Conservation (phyloP, 2,888 invertebrate species). For the Meta bourneti region DNA sequence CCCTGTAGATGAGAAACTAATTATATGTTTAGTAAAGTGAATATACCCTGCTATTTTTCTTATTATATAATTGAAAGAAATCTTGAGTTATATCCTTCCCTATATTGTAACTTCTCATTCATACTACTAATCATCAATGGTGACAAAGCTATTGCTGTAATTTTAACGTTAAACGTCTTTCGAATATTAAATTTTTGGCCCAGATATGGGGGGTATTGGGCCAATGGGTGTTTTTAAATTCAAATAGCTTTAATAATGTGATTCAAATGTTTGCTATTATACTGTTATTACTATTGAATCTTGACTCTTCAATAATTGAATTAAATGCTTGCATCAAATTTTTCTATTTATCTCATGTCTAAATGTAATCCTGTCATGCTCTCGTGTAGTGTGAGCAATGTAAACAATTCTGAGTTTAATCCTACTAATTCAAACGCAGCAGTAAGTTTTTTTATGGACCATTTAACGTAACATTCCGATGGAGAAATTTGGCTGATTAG, state of each 20-base stretch:
- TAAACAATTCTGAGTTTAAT: background rate
- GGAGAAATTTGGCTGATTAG: no score
- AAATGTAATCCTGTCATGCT: background rate
- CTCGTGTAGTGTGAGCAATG: background rate
- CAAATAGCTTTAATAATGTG: background rate
- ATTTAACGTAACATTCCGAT: background rate
- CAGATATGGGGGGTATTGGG: background rate
- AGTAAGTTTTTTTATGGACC: background rate
- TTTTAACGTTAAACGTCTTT: background rate
- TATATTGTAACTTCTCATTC: background rate
- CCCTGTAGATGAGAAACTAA: no score
- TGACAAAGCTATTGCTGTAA: background rate
- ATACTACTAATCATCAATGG: background rate
- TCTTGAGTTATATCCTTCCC: background rate
- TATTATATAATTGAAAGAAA: background rate
- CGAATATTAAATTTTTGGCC: background rate
- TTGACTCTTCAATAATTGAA: background rate
- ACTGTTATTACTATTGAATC: background rate
- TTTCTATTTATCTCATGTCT: background rate
- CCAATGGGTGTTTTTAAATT: background rate
- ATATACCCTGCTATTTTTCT: background rate
- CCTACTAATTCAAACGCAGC: background rate
- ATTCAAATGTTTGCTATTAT: background rate
- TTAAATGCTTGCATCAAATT: background rate
- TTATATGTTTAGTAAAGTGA: background rate